These are phyloP conservation scores for Imbricaverruca yamaguchii DNA, from an alignment of 2,888 invertebrate genomes.

Conservation along the genomic window DNA sequence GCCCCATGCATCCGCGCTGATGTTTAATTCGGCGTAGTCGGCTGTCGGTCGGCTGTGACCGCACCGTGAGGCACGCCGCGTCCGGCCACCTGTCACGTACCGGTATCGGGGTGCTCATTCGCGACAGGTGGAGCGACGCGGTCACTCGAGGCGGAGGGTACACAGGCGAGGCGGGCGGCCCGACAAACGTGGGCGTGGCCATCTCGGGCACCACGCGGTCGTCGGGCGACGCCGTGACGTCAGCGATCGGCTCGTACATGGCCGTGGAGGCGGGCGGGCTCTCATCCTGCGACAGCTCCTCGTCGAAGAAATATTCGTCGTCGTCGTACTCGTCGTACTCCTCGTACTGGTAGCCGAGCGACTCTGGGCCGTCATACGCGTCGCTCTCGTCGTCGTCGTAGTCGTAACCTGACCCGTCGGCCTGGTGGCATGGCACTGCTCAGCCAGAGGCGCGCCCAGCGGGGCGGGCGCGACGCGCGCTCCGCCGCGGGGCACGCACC, in stretches of 20 bases:
- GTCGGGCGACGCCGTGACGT: not conserved
- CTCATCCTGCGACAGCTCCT: no score
- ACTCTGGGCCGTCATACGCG: not conserved
- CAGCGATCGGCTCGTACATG: not conserved
- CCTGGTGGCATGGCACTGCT: not conserved
- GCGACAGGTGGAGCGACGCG: not conserved
- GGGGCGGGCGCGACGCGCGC: no score
- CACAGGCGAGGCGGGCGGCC: slow-evolving; percentile 22
- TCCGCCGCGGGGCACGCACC: no score
- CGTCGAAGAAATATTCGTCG: not conserved
- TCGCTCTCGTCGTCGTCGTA: not conserved
- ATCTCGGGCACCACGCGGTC: slow-evolving; percentile 27
- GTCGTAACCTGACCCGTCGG: not conserved
- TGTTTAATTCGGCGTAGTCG: no score
- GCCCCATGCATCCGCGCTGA: no score
- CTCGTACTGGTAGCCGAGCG: not conserved
- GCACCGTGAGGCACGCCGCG: no score
- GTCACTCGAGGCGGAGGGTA: not conserved
- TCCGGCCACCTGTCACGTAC: not conserved
- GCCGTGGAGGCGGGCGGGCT: no score
- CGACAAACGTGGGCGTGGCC: slow-evolving; percentile 29
- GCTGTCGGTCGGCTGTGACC: no score
- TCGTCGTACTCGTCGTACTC: slow-evolving; percentile 20
- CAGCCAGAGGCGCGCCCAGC: no score
- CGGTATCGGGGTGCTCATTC: slow-evolving; percentile 5